Conservation (phyloP, 2,888 invertebrate genomes). For the Branchellion lobata region DNA sequence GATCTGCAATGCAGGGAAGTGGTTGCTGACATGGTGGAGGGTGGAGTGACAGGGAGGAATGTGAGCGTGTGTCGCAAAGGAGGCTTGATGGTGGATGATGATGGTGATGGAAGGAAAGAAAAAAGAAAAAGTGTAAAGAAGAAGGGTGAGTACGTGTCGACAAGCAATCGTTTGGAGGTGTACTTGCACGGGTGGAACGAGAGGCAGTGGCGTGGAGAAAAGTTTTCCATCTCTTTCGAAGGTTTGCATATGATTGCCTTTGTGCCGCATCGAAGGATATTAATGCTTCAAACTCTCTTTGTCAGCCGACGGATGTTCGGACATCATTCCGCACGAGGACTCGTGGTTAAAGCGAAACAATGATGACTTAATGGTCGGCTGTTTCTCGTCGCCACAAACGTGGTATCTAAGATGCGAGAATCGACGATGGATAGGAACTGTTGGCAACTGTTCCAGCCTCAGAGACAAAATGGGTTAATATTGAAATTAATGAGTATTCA, state of each 20-base stretch:
- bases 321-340: slow-evolving; percentile 45
- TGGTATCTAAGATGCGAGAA: slow-evolving; percentile 48
- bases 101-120: not conserved
- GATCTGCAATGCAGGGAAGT: not conserved
- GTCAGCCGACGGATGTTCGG: slow-evolving; percentile 45
- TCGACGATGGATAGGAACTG: slow-evolving; percentile 45
- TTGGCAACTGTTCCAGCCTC: slow-evolving; percentile 48
- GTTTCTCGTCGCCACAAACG: slow-evolving; percentile 44
- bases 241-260: not conserved
- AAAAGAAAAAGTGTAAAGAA: too few species aligned
- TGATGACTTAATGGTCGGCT: slow-evolving; percentile 45
- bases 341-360: slow-evolving; percentile 47
- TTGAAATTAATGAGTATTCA: not conserved
- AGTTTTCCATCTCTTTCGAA: slow-evolving; percentile 11
- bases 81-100: not conserved
- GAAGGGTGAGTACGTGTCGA: not conserved
- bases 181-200: slow-evolving; percentile 8
- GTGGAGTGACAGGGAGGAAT: not conserved
- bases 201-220: not conserved
- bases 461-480: not conserved
- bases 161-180: not conserved
- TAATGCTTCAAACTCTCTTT: not conserved
- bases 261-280: not conserved
- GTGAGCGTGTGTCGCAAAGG: not conserved
- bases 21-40: not conserved